phyloP scores from a whole-genome alignment of 92 coral and sea anemone species.

The Plumapathes pennacea region DNA sequence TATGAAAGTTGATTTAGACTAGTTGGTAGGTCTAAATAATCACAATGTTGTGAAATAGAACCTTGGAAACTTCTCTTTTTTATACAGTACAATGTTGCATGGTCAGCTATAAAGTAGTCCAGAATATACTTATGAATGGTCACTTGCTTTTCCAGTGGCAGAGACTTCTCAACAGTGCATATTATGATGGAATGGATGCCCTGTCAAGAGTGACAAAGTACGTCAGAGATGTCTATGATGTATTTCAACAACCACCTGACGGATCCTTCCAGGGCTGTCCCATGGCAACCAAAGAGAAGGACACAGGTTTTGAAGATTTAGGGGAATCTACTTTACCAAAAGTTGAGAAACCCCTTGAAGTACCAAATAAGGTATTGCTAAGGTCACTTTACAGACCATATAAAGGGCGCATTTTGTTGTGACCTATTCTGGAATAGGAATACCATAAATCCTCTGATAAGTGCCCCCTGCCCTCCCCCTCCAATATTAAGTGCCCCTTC shows the following conservation, averaged over 20 bases:
- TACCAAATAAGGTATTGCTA: constrained; percentile 31
- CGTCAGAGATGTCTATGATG: constrained; percentile 81
- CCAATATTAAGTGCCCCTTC: too few relatives aligned
- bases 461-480: too few relatives aligned
- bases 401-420: not conserved
- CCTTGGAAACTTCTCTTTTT: too few relatives aligned
- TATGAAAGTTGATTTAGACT: too few relatives aligned
- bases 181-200: constrained; percentile 94
- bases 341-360: not conserved
- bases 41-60: too few relatives aligned
- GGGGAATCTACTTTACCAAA: constrained; percentile 32
- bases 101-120: too few relatives aligned
- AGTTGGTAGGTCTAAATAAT: too few relatives aligned
- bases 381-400: not conserved
- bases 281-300: constrained; percentile 28
- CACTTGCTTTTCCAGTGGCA: constrained; percentile 15
- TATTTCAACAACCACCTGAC: constrained; percentile 37
- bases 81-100: too few relatives aligned
- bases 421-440: too few relatives aligned
- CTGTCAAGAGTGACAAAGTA: constrained; percentile 88
- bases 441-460: not conserved
- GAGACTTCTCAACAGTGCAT: constrained; percentile 81
- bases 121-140: not conserved
- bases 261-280: constrained; percentile 4
- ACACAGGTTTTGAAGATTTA: constrained; percentile 87